Evolutionary conservation across 2,113 vertebrate species (phyloP), one percentile per base, ranked within the genome.

Genomic region (Chinchilla lanigera): DNA sequence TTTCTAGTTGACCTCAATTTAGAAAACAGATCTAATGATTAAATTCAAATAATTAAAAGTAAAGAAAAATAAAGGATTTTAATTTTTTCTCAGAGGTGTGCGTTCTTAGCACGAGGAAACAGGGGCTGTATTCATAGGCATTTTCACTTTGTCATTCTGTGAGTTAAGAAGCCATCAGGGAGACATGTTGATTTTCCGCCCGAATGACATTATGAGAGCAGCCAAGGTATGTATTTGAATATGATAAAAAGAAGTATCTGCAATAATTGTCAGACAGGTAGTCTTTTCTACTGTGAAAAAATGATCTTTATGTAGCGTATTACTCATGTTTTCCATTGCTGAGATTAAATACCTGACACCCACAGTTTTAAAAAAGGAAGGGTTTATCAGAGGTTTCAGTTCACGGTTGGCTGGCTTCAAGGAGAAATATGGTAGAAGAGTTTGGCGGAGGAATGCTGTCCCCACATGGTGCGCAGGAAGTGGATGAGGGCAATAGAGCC

Each of bases 51-150:
- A 86, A 71, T 89, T 95, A 65, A 7, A 11, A 60, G 16, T 30
- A 38, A 82, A 77, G 73, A 30, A 41, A 94, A 91, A 73, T 28
- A 1, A 5, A 80, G 3, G 7, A 78, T n/a, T 93, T 88, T 26
- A 89, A 89, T 11, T 80, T 93, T 28, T 92, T 87, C 6, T 89
- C 7, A 71, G 65, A 16, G 77, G 69, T 95, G 65, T 91, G 13
- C 20, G 88, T 80, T 84, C 16, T 77, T 52, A 38, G 24, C 17
- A n/a, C 63, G 89, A 44, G 73, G 28, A 78, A 86, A 86, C n/a
- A 8, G 47, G 33, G 9, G 14, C 5, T 69, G 78, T 19, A 96
- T 63, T 63, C 35, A 50, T 0, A 56, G 24, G 10, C 12, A 33
- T 54, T 90, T 83, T 65, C 73, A 86, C 67, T 81, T 41, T 52